Conservation (phyloP, 2,797 vertebrate genomes). For the Melanotaenia trifasciata region DNA sequence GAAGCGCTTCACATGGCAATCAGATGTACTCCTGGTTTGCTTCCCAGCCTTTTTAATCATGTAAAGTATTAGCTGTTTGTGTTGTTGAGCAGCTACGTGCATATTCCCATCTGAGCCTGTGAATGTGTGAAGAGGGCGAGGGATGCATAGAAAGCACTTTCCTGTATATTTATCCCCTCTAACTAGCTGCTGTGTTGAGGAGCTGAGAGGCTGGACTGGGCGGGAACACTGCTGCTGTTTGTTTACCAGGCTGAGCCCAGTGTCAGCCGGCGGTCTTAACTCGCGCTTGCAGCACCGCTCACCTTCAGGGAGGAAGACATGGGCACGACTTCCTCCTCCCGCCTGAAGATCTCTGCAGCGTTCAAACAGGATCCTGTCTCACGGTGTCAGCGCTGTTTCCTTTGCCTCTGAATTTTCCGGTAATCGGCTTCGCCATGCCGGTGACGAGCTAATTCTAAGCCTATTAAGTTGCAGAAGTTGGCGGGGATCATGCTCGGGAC, state of each 20-base stretch:
- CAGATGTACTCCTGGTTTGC: too few relatives aligned
- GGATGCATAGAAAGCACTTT: slow-evolving; percentile 56
- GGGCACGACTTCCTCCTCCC: slow-evolving; percentile 53
- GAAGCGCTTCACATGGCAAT: too few relatives aligned
- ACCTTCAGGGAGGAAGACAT: slow-evolving; percentile 69
- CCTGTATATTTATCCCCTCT: slow-evolving; percentile 33
- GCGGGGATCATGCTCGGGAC: slow-evolving; percentile 52
- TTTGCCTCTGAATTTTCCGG: slow-evolving; percentile 59
- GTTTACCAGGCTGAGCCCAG: slow-evolving; percentile 39
- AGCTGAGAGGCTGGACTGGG: slow-evolving; percentile 38
- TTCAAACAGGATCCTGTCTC: slow-evolving; percentile 73
- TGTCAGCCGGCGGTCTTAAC: slow-evolving; percentile 24
- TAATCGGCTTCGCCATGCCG: slow-evolving; percentile 77
- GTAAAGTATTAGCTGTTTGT: background rate
- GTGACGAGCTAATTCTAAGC: slow-evolving; percentile 75
- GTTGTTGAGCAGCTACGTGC: slow-evolving; percentile 26
- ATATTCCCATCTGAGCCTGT: slow-evolving; percentile 19
- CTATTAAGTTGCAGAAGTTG: slow-evolving; percentile 73
- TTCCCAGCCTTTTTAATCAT: too few relatives aligned
- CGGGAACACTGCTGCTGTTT: slow-evolving; percentile 52
- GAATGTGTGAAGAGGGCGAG: slow-evolving; percentile 9
- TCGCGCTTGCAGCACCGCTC: slow-evolving; percentile 55
- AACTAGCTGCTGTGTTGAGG: slow-evolving; percentile 32
- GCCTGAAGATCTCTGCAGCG: slow-evolving; percentile 64
- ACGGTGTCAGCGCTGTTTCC: slow-evolving; percentile 68